These are phyloP conservation scores for Morone chrysops DNA, from an alignment of 2,113 vertebrate species.

Conservation along the genomic window DNA sequence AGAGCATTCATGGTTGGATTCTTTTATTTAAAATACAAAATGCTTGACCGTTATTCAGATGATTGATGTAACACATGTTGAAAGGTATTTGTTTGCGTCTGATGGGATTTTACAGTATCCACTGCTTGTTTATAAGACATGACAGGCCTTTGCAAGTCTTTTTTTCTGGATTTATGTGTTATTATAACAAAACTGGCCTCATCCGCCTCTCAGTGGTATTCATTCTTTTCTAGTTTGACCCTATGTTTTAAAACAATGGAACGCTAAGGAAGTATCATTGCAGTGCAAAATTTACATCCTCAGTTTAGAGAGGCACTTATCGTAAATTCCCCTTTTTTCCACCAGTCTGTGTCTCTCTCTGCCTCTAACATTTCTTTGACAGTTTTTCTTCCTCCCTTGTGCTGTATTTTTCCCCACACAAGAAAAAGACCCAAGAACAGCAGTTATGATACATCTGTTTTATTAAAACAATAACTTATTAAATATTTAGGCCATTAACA, in stretches of 20 bases:
- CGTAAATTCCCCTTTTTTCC: constrained; percentile 51
- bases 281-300: constrained; percentile 60
- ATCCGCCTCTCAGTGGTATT: constrained; percentile 33
- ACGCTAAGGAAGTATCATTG: constrained; percentile 51
- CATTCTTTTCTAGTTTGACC: constrained; percentile 53
- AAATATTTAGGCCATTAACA: constrained; percentile 58
- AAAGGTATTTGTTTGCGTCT: constrained; percentile 52
- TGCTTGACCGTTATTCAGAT: constrained; percentile 27
- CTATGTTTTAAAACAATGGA: constrained; percentile 51
- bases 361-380: constrained; percentile 30
- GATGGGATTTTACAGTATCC: constrained; percentile 45
- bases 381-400: constrained; percentile 1
- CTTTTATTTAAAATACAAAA: constrained; percentile 44
- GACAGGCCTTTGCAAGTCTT: constrained; percentile 51
- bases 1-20: constrained; percentile 38
- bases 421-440: constrained; percentile 52
- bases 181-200: constrained; percentile 50
- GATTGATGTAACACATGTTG: constrained; percentile 41
- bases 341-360: constrained; percentile 40
- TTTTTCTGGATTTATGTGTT: constrained; percentile 44
- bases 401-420: constrained; percentile 3
- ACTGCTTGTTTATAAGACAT: constrained; percentile 44
- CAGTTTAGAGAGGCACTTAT: constrained; percentile 62
- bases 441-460: constrained; percentile 71
- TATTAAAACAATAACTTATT: constrained; percentile 57